Conservation (phyloP, 2,888 invertebrate genomes). For the Drosophila macrothrix region DNA sequence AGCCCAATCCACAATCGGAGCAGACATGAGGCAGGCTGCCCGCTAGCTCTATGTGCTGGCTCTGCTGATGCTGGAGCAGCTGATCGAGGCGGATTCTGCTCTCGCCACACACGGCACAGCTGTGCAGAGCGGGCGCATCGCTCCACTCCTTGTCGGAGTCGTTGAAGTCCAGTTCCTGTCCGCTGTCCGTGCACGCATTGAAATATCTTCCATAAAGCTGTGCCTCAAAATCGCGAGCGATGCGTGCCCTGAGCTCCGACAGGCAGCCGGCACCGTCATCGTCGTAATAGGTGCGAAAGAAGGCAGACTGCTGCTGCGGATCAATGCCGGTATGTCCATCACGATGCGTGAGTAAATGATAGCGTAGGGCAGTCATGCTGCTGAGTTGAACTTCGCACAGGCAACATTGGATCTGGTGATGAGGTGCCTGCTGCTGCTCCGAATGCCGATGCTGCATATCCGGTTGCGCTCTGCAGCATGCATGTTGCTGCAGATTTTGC, state of each 20-base stretch:
- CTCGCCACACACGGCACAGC: constrained; percentile 76
- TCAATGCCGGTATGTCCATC: constrained; percentile 73
- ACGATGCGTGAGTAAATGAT: constrained; percentile 66
- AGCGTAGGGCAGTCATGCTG: constrained; percentile 62
- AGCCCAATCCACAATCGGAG: constrained; percentile 86
- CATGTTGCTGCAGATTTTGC: constrained; percentile 79
- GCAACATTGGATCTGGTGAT: constrained; percentile 56
- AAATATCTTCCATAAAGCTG: constrained; percentile 78
- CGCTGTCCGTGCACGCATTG: constrained; percentile 77
- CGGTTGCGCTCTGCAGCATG: constrained; percentile 50
- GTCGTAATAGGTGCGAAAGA: constrained; percentile 52
- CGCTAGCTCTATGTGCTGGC: constrained; percentile 77
- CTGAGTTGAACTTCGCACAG: constrained; percentile 66
- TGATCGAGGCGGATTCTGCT: constrained; percentile 57
- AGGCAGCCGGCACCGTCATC: constrained; percentile 38
- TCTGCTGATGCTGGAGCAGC: constrained; percentile 76
- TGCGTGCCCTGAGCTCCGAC: constrained; percentile 49
- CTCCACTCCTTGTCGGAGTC: constrained; percentile 75
- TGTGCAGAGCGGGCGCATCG: constrained; percentile 44
- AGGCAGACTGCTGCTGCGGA: constrained; percentile 51
- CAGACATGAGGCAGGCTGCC: constrained; percentile 85
- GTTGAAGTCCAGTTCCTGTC: constrained; percentile 81
- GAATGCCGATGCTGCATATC: constrained; percentile 50
- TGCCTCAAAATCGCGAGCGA: constrained; percentile 63
- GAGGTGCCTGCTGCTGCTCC: neutral